Percentiles rank a stretch among this genome's conserved stretches.
These are phyloP conservation scores for Hucho hucho DNA, from an alignment of 2,113 vertebrate genomes.

Conservation along the genomic window DNA sequence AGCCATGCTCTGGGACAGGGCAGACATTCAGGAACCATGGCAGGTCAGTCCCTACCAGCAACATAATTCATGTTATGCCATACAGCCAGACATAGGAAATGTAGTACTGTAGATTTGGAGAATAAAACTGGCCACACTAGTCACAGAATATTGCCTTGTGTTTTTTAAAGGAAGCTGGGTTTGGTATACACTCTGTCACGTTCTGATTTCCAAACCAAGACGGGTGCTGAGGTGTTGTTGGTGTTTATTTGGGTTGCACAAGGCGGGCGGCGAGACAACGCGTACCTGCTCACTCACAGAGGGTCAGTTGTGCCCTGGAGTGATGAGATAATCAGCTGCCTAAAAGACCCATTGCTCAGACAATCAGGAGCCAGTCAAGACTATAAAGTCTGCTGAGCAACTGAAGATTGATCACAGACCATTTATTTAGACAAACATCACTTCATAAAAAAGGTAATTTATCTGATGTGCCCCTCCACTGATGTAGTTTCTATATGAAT, in stretches of 20 bases:
- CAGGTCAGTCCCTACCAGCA: no score
- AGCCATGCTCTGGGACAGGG: conserved; percentile 43
- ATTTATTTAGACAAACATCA: conserved; percentile 71
- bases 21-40: no score
- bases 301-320: conserved; percentile 52
- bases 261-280: not conserved
- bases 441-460: conserved; percentile 67
- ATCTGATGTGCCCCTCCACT: conserved; percentile 60
- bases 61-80: no score
- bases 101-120: no score
- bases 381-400: conserved; percentile 64
- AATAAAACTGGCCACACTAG: no score
- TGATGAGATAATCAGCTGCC: conserved; percentile 63
- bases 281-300: conserved; percentile 54
- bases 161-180: not conserved
- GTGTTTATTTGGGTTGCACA: conserved; percentile 43
- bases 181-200: not conserved
- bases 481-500: conserved; percentile 30
- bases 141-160: not conserved
- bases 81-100: no score
- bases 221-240: not conserved
- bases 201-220: conserved; percentile 33
- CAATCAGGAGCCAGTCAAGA: conserved; percentile 64
- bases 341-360: conserved; percentile 66
- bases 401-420: conserved; percentile 71